Percentiles rank a stretch among this genome's conserved stretches.
Evolutionary conservation across 2,888 invertebrate genomes (phyloP).

Genomic region (Diploptera punctata): DNA sequence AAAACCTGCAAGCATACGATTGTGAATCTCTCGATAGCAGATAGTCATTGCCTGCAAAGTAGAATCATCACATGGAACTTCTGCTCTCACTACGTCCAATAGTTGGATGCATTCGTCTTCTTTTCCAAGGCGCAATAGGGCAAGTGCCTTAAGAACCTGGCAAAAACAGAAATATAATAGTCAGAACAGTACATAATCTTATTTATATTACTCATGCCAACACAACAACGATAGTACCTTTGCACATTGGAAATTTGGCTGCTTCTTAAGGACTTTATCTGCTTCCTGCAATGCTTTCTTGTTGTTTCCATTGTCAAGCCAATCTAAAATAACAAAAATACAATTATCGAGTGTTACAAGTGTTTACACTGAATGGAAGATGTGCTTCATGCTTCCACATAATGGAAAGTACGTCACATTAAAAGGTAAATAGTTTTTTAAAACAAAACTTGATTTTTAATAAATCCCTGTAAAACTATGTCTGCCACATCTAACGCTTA

Average conservation of each 20-base stretch:
- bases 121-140: conserved; percentile 87
- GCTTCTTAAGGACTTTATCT: conserved; percentile 94
- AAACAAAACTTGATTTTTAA: no score
- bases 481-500: background rate
- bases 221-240: conserved; percentile 55
- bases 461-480: background rate
- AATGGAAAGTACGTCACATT: no score
- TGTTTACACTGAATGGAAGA: background rate
- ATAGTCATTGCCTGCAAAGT: conserved; percentile 96
- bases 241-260: conserved; percentile 86
- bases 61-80: conserved; percentile 87
- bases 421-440: no score
- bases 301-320: conserved; percentile 94
- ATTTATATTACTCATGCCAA: background rate
- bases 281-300: conserved; percentile 97
- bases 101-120: conserved; percentile 78
- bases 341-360: background rate
- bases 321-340: conserved; percentile 69
- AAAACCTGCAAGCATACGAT: conserved; percentile 64
- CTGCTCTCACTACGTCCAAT: conserved; percentile 77
- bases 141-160: conserved; percentile 87
- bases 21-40: conserved; percentile 91
- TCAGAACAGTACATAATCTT: background rate
- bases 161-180: background rate
- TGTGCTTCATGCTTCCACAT: background rate